phyloP scores from a whole-genome alignment of 2,113 vertebrate species.

The Podilymbus podiceps region DNA sequence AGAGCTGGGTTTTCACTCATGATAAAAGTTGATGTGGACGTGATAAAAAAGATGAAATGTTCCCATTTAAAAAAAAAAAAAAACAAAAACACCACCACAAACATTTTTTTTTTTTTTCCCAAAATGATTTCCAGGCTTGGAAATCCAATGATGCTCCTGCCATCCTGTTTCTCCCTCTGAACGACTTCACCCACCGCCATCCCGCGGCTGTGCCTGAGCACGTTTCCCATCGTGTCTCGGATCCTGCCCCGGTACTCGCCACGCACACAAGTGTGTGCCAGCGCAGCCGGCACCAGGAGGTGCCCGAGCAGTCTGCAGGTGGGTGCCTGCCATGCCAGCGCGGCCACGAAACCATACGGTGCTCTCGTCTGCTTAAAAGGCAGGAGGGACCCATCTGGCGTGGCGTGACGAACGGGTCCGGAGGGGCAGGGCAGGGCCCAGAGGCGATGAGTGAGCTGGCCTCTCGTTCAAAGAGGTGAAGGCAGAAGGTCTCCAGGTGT shows the following conservation, averaged over 20 bases:
- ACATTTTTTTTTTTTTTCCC: not conserved
- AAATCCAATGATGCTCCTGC: not conserved
- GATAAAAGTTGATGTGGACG: not conserved
- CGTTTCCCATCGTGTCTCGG: not conserved
- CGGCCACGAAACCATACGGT: fast-evolving
- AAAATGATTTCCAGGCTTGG: not conserved
- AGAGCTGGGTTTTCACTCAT: not conserved
- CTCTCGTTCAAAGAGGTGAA: not conserved
- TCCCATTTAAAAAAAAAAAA: not conserved
- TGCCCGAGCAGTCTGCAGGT: not conserved
- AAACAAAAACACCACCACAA: no score
- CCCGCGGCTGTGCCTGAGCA: not conserved
- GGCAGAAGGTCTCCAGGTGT: constrained; percentile 1
- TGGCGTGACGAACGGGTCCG: fast-evolving
- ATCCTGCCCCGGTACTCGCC: not conserved
- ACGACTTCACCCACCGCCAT: not conserved
- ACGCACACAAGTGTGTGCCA: not conserved
- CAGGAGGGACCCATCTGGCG: not conserved
- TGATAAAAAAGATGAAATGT: not conserved
- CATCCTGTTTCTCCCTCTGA: not conserved
- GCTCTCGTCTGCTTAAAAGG: not conserved
- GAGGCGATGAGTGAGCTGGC: not conserved
- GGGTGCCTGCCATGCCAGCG: fast-evolving
- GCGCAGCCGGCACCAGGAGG: fast-evolving
- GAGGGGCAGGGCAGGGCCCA: not conserved